Percentiles rank a stretch among this genome's conserved stretches.
These are phyloP conservation scores for Drosophila lutescens DNA, from an alignment of 2,888 invertebrate species.

Conservation along the genomic window DNA sequence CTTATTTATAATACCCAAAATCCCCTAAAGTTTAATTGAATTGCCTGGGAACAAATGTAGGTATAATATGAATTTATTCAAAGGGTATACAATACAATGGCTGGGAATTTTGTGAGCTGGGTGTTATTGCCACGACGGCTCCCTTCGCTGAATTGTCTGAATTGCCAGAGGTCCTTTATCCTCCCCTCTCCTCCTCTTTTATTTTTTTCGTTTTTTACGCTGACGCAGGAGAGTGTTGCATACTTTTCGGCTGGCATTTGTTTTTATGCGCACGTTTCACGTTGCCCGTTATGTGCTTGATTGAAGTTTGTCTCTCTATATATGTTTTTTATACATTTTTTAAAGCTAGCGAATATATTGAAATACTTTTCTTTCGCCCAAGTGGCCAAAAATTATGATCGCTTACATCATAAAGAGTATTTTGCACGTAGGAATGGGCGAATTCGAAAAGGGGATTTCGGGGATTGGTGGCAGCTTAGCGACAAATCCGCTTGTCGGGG, in stretches of 20 bases:
- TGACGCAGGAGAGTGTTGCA: conserved; percentile 67
- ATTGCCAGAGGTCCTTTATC: conserved; percentile 34
- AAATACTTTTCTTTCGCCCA: neutral
- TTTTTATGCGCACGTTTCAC: conserved; percentile 68
- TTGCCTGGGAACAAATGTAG: neutral
- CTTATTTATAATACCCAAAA: neutral
- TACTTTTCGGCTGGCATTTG: conserved; percentile 65
- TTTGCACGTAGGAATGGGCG: conserved; percentile 1
- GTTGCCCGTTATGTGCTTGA: conserved; percentile 49
- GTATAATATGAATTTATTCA: neutral
- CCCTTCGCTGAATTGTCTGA: conserved; percentile 32
- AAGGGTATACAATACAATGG: conserved; percentile 23
- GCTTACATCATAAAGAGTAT: conserved; percentile 47
- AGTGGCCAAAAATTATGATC: conserved; percentile 46
- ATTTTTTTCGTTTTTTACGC: conserved; percentile 47
- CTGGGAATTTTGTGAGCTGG: conserved; percentile 5
- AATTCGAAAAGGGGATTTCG: conserved; percentile 6
- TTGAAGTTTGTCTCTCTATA: conserved; percentile 42
- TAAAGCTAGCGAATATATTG: conserved; percentile 26
- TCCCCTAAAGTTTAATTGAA: neutral
- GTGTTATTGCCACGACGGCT: conserved; percentile 9
- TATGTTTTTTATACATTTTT: conserved; percentile 4
- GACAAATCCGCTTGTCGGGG: conserved; percentile 66
- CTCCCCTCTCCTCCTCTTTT: conserved; percentile 13
- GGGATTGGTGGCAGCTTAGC: conserved; percentile 51